phyloP scores from a whole-genome alignment of 2,113 vertebrate genomes.

The Macquaria ambigua region DNA sequence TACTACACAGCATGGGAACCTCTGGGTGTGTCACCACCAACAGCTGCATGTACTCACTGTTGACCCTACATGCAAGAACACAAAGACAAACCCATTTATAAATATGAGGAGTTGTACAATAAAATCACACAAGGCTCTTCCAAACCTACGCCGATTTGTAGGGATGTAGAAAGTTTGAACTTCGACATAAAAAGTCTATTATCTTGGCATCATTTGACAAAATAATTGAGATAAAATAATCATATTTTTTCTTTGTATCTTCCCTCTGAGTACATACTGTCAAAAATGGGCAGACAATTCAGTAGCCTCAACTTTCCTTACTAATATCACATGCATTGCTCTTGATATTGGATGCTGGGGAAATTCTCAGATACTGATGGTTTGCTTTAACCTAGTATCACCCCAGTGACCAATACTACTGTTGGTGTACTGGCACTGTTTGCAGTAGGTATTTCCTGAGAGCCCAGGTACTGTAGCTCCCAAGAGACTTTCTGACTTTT shows the following conservation, averaged over 20 bases:
- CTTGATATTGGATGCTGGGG: not conserved
- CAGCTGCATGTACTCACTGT: constrained; percentile 52
- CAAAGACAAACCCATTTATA: constrained; percentile 34
- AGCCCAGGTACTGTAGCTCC: not conserved
- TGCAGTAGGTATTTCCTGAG: not conserved
- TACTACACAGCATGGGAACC: constrained; percentile 28
- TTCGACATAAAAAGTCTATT: not conserved
- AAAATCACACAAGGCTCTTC: not conserved
- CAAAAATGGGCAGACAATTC: not conserved
- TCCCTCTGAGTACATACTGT: not conserved
- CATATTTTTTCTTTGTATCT: not conserved
- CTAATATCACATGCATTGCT: not conserved
- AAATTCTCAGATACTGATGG: not conserved
- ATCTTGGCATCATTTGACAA: not conserved
- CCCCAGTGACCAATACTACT: not conserved
- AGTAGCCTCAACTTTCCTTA: not conserved
- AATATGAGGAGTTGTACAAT: constrained; percentile 16
- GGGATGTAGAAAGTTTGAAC: not conserved
- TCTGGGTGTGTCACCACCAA: constrained; percentile 52
- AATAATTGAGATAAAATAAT: not conserved
- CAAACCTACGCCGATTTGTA: not conserved
- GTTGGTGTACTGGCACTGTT: not conserved
- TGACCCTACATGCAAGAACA: constrained; percentile 29
- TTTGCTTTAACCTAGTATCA: not conserved
- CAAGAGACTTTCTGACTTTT: no score